Conservation (phyloP, 2,888 invertebrate genomes). For the Zootermopsis nevadensis region DNA sequence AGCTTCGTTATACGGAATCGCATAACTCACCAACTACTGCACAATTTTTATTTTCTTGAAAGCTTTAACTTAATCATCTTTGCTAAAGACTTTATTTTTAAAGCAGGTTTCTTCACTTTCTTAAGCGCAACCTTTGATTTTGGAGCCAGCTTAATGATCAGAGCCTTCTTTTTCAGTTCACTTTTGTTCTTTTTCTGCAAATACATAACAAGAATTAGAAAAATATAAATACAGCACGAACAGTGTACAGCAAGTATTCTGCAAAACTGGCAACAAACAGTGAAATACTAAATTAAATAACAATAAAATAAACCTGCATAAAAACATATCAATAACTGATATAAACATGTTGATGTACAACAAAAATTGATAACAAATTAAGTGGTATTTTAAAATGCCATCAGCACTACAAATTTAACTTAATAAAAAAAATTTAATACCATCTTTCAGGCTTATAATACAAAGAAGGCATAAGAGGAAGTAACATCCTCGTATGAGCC, state of each 20-base stretch:
- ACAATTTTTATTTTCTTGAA: background rate
- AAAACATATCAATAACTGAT: too few relatives aligned
- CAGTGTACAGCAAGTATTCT: background rate
- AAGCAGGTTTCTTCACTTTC: background rate
- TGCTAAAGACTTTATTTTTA: background rate
- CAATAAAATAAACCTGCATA: too few relatives aligned
- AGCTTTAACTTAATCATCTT: background rate
- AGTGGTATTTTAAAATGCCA: too few relatives aligned
- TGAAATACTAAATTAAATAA: background rate
- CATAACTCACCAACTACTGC: background rate
- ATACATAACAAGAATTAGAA: background rate
- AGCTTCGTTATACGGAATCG: background rate
- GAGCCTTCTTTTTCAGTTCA: conserved; percentile 16
- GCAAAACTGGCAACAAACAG: too few relatives aligned
- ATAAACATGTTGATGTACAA: too few relatives aligned
- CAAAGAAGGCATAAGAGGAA: too few relatives aligned
- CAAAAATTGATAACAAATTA: too few relatives aligned
- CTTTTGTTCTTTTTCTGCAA: conserved; percentile 17
- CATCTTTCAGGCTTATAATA: too few relatives aligned
- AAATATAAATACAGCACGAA: background rate
- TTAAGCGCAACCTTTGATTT: background rate
- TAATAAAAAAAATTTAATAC: too few relatives aligned
- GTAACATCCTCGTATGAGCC: too few relatives aligned
- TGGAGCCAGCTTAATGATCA: background rate
- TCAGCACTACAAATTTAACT: too few relatives aligned